Conservation (phyloP, 2,888 invertebrate genomes). For the Macrophya annulata region DNA sequence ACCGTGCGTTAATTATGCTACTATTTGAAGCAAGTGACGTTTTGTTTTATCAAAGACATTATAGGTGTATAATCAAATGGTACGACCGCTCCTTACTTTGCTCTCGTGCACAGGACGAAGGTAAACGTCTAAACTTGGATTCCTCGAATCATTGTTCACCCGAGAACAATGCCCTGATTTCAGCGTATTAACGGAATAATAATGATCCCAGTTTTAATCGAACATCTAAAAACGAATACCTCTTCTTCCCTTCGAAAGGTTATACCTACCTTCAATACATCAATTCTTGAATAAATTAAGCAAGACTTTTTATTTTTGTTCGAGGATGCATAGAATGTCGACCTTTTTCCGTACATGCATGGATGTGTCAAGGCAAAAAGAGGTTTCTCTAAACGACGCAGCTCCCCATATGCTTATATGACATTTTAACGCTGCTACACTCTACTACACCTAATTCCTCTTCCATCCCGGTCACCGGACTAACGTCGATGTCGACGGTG, state of each 20-base stretch:
- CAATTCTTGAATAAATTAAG: no score
- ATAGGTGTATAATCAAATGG: constrained; percentile 39
- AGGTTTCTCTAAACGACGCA: not conserved
- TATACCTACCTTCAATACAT: not conserved
- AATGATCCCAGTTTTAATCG: constrained; percentile 37
- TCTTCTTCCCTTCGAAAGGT: not conserved
- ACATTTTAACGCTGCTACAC: not conserved
- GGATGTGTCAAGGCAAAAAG: not conserved
- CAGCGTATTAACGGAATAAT: constrained; percentile 45
- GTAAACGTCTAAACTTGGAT: constrained; percentile 33
- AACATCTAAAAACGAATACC: constrained; percentile 36
- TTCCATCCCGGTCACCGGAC: not conserved
- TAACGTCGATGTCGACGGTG: constrained; percentile 9
- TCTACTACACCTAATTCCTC: not conserved
- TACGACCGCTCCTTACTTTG: constrained; percentile 34
- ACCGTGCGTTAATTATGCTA: constrained; percentile 28
- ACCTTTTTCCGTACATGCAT: not conserved
- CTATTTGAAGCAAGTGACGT: constrained; percentile 41
- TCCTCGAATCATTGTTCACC: constrained; percentile 30
- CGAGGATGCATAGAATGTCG: not conserved
- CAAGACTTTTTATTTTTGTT: no score
- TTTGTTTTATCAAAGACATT: constrained; percentile 42
- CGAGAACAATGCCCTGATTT: constrained; percentile 43
- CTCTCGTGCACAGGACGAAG: constrained; percentile 5
- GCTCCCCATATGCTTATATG: not conserved